Base-by-base conservation (phyloP, 2,113 vertebrate species). In the Trematocara macrostoma region DNA sequence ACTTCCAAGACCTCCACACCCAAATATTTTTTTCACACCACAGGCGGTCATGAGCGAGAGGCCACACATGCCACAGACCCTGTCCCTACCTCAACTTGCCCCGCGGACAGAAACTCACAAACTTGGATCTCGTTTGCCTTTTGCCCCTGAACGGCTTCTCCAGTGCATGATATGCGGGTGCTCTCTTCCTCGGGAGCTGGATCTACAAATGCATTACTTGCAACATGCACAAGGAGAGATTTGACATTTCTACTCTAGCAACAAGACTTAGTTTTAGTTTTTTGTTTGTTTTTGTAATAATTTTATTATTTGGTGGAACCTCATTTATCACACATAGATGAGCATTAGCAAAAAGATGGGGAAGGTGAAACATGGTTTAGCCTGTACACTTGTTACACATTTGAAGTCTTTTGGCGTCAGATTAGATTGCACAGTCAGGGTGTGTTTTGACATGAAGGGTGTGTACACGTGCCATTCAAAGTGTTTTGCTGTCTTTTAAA, bases 131-230 rank as follows among this genome's bases (percentile, higher is more conserved):
- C 93, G 95, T 89, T 91, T 96, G 91, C 93, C 96, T 79, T 96
- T 96, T 61, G 55, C 91, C 84, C 88, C 94, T 3, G 95, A 97
- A 74, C 94, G 95, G 57, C 94, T 95, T 40, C 94, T 96, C 51
- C 96, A 94, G 82, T 97, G 96, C 94, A 96, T 96, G 96, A 95
- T 97, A 90, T 97, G 96, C 31, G 96, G 96, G 10, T 91, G 94
- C 86, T 94, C 96, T 51, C 89, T 96, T 20, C 91, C 95, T 10
- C 94, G 95, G 47, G 96, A 97, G 84, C 81, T 96, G 83, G 96
- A 96, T 91, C 92, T 97, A 90, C 96, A 97, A 79, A 92, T 96
- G 94, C 96, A 97, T 93, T 97, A 97, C 92, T 87, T 97, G 93
- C 95, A 96, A 90, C 96, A 97, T 91, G 94, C 96, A 84, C 95